Percentiles rank a stretch among this genome's conserved stretches.
phyloP scores from a whole-genome alignment of 2,888 invertebrate genomes.

The Laothoe populi region DNA sequence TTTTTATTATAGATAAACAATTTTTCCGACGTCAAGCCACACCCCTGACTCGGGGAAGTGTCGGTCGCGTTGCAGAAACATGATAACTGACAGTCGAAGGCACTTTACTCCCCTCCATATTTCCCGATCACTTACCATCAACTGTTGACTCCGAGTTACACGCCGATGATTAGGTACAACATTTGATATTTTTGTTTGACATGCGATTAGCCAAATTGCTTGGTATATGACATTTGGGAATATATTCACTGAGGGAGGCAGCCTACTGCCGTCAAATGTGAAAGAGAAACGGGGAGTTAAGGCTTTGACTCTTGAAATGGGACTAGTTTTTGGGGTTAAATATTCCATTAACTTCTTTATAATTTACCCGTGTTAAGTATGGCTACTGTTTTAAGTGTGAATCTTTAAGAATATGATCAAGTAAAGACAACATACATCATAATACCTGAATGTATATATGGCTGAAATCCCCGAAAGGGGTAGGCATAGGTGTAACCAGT shows the following conservation, averaged over 20 bases:
- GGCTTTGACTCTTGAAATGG: too few species aligned
- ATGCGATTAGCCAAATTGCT: not conserved
- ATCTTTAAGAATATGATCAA: too few species aligned
- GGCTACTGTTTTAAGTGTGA: too few species aligned
- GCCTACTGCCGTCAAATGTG: too few species aligned
- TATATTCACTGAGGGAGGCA: not conserved
- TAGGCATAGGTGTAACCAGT: too few species aligned
- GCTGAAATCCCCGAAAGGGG: too few species aligned
- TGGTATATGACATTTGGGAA: not conserved
- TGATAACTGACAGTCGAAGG: slow-evolving; percentile 55
- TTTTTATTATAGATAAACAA: not conserved
- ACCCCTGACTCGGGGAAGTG: slow-evolving; percentile 37
- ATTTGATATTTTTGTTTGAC: slow-evolving; percentile 14
- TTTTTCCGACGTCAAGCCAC: slow-evolving; percentile 16
- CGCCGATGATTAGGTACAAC: slow-evolving; percentile 4
- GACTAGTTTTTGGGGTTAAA: too few species aligned
- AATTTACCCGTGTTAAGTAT: too few species aligned
- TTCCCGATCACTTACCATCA: slow-evolving; percentile 27
- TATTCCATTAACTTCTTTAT: too few species aligned
- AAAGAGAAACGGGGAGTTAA: too few species aligned
- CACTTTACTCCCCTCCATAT: slow-evolving; percentile 46
- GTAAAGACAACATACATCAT: too few species aligned
- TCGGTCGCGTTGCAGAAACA: slow-evolving; percentile 46
- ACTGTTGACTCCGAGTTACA: slow-evolving; percentile 28
- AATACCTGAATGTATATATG: too few species aligned